Evolutionary conservation across 2,888 invertebrate genomes (phyloP).

Genomic region (Apomyelois bistriatella): DNA sequence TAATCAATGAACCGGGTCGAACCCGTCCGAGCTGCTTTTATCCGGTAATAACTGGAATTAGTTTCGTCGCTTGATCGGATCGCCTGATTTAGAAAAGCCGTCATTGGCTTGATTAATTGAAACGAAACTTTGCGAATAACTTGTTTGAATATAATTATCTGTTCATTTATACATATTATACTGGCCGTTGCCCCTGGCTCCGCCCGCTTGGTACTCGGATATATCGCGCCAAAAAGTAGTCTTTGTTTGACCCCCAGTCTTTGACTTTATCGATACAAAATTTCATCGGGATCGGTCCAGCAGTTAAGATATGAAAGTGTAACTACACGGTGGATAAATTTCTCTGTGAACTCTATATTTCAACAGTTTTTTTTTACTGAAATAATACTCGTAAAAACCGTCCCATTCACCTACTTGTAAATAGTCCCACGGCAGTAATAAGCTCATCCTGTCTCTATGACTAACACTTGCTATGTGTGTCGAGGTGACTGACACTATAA

Average conservation of each 20-base stretch:
- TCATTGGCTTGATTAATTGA: slow-evolving; percentile 19
- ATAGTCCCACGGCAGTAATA: slow-evolving; percentile 1
- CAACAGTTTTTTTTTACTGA: too few relatives aligned
- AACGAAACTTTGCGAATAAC: slow-evolving; percentile 9
- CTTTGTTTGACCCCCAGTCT: too few relatives aligned
- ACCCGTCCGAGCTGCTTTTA: slow-evolving; percentile 19
- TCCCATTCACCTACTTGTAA: not conserved
- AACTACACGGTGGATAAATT: too few relatives aligned
- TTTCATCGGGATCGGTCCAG: too few relatives aligned
- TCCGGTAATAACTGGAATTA: slow-evolving; percentile 29
- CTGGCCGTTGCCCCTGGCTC: too few relatives aligned
- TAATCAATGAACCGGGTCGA: not conserved
- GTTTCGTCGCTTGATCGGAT: slow-evolving; percentile 17
- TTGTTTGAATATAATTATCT: not conserved
- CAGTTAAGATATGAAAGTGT: too few relatives aligned
- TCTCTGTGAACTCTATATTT: too few relatives aligned
- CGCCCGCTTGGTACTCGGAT: too few relatives aligned
- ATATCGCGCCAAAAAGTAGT: too few relatives aligned
- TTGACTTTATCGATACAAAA: too few relatives aligned
- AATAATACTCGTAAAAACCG: too few relatives aligned
- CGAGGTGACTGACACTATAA: not conserved
- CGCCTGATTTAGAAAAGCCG: slow-evolving; percentile 11
- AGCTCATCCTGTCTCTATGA: not conserved
- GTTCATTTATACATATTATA: too few relatives aligned
- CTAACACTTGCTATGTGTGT: not conserved